Conservation (phyloP, 2,113 vertebrate species). For the Gobiocypris rarus region DNA sequence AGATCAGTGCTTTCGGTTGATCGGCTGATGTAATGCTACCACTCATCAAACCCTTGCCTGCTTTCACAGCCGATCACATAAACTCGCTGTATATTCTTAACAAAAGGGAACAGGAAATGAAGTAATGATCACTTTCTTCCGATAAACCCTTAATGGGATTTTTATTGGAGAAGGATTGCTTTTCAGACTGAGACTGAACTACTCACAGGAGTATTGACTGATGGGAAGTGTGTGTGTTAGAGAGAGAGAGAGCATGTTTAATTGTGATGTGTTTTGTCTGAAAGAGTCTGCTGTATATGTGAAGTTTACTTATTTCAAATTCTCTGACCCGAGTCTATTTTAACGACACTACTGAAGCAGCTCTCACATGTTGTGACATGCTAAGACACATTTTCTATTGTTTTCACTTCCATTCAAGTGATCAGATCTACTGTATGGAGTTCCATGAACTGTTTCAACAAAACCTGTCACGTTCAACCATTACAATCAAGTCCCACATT, state of each 20-base stretch:
- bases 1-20: neutral
- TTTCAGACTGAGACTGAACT: conserved; percentile 17
- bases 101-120: conserved; percentile 23
- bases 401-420: neutral
- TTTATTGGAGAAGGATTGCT: conserved; percentile 24
- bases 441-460: neutral
- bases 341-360: conserved; percentile 22
- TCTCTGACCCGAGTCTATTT: neutral
- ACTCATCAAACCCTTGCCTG: neutral
- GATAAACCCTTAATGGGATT: neutral
- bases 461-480: neutral
- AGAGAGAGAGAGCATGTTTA: conserved; percentile 4
- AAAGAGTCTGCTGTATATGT: conserved; percentile 13
- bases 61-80: conserved; percentile 6
- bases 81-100: conserved; percentile 22
- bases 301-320: conserved; percentile 16
- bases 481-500: neutral
- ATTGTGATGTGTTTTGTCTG: conserved; percentile 11
- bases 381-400: conserved; percentile 12
- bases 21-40: conserved; percentile 16
- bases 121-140: neutral
- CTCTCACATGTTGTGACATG: conserved; percentile 37
- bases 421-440: neutral
- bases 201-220: conserved; percentile 12
- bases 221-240: conserved; percentile 12